Evolutionary conservation across 2,888 invertebrate genomes (phyloP), one percentile per base, ranked within the genome.

Genomic region (Syritta pipiens): DNA sequence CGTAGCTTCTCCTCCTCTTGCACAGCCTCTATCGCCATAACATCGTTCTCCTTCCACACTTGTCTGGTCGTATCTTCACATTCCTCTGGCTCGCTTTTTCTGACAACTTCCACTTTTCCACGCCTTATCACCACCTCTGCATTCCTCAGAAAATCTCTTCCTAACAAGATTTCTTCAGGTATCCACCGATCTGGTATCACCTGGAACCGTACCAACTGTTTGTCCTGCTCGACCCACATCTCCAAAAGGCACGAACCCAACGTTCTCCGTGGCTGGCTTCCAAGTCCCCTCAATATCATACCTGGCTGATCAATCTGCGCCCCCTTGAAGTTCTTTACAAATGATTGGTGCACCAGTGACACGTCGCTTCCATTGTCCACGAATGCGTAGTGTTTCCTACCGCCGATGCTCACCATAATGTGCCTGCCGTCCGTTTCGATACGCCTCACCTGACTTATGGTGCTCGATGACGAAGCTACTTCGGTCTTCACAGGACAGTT

Each of bases 1-100:
- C 28, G 10, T 30, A 59, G 17, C 53, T 72, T 3, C 84, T 82
- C 48, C 83, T 86, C 22, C 19, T 20, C 4, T n/a, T n/a, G n/a
- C n/a, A n/a, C n/a, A n/a, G n/a, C n/a, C n/a, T n/a, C n/a, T n/a
- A n/a, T n/a, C n/a, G n/a, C n/a, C n/a, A n/a, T n/a, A n/a, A n/a
- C n/a, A n/a, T n/a, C n/a, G n/a, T n/a, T n/a, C n/a, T n/a, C n/a
- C n/a, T n/a, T n/a, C n/a, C n/a, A n/a, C n/a, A n/a, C n/a, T n/a
- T n/a, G n/a, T n/a, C n/a, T n/a, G n/a, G n/a, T n/a, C n/a, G n/a
- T 9, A 17, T 3, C 26, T 40, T 40, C 14, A 37, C n/a, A 12
- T 42, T 59, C 22, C 30, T 44, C n/a, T n/a, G n/a, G n/a, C n/a
- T n/a, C n/a, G n/a, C n/a, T n/a, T n/a, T n/a, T n/a, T n/a, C n/a